These are phyloP conservation scores for Pachypeltis micranthus DNA, from an alignment of 1,140 invertebrate species.

Conservation along the genomic window DNA sequence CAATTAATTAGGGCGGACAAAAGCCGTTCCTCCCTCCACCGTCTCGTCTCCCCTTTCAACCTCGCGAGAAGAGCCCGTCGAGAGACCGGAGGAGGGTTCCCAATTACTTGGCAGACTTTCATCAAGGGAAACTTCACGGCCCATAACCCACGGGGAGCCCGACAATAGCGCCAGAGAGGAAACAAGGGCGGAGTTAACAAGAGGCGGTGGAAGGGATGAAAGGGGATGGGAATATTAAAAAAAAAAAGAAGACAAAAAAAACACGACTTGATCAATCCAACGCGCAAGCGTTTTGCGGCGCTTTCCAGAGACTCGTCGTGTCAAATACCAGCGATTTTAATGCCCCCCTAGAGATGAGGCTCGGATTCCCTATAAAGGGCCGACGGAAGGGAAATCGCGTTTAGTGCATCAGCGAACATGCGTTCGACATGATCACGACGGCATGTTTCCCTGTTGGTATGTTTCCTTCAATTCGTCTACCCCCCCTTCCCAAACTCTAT, in stretches of 20 bases:
- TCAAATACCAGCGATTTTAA: constrained; percentile 13
- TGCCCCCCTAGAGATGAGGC: neutral
- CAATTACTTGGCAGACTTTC: neutral
- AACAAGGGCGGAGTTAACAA: neutral
- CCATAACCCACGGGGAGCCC: neutral
- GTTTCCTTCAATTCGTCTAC: neutral
- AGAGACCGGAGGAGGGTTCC: neutral
- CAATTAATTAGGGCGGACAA: neutral
- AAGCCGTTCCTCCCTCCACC: neutral
- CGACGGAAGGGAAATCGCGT: neutral
- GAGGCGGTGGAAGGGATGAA: neutral
- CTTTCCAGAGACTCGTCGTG: neutral
- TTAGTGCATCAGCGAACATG: neutral
- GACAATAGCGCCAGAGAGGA: neutral
- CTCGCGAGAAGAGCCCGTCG: too few species aligned
- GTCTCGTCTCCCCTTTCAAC: too few species aligned
- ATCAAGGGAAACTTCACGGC: neutral
- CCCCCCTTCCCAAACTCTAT: too few species aligned
- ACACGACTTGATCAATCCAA: constrained; percentile 1
- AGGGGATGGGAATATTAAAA: neutral
- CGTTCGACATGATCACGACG: neutral
- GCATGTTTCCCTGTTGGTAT: neutral
- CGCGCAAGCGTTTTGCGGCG: neutral
- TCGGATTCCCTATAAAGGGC: neutral
- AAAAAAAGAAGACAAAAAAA: neutral